These are phyloP conservation scores for Dolomedes plantarius DNA, from an alignment of 2,888 invertebrate genomes.

Conservation along the genomic window DNA sequence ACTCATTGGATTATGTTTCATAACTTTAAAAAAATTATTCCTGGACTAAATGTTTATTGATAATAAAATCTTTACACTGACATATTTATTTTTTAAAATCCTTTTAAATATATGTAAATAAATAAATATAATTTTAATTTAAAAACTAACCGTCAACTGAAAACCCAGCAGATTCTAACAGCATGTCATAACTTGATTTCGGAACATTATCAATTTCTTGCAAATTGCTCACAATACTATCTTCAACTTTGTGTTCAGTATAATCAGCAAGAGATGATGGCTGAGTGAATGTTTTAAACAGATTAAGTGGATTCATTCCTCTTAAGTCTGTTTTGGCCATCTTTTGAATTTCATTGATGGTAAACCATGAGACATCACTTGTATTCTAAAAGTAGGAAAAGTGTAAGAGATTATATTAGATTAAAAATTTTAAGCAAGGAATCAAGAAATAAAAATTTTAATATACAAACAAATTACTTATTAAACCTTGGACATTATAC, in stretches of 20 bases:
- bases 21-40: too few relatives aligned
- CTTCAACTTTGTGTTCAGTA: constrained; percentile 19
- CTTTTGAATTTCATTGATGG: constrained; percentile 33
- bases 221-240: constrained; percentile 1
- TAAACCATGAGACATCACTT: constrained; percentile 32
- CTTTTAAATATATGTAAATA: too few relatives aligned
- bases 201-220: constrained; percentile 38
- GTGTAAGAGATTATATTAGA: too few relatives aligned
- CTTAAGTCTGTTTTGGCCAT: constrained; percentile 27
- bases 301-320: constrained; percentile 21
- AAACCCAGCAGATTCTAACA: constrained; percentile 76
- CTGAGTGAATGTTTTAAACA: not conserved
- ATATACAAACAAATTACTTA: too few relatives aligned
- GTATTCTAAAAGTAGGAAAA: constrained; percentile 29
- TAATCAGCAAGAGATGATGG: constrained; percentile 1
- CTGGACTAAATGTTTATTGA: too few relatives aligned
- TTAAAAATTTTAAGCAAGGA: too few relatives aligned
- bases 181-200: constrained; percentile 37
- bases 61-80: too few relatives aligned
- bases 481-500: too few relatives aligned
- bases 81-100: too few relatives aligned
- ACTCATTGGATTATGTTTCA: too few relatives aligned
- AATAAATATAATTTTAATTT: too few relatives aligned
- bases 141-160: constrained; percentile 75
- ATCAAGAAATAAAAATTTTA: too few relatives aligned